Conservation (phyloP, 2,113 vertebrate species). For the Trogon surrucura region DNA sequence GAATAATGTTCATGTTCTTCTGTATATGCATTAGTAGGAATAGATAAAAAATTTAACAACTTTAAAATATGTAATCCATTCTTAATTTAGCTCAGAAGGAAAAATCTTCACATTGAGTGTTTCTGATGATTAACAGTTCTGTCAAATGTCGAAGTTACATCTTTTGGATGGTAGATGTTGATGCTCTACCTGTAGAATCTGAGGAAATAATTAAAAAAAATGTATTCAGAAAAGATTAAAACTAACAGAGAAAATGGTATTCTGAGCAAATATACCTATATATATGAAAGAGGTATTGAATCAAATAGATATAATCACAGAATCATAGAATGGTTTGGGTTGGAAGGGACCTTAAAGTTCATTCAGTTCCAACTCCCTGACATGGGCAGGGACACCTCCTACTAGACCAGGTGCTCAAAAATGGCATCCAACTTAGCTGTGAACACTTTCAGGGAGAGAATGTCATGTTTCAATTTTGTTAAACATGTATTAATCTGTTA, state of each 20-base stretch:
- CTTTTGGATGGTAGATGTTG: not conserved
- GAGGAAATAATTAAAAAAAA: not conserved
- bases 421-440: too few species aligned
- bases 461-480: not conserved
- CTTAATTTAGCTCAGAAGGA: not conserved
- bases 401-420: too few species aligned
- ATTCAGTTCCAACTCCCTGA: too few species aligned
- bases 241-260: not conserved
- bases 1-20: not conserved
- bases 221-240: not conserved
- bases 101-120: not conserved
- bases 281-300: not conserved
- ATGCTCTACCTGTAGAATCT: not conserved
- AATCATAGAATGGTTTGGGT: too few species aligned
- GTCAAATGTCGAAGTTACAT: not conserved
- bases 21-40: not conserved
- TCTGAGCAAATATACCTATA: not conserved
- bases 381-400: too few species aligned
- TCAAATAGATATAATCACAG: not conserved
- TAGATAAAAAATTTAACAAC: not conserved
- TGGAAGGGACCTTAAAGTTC: too few species aligned
- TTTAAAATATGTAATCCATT: not conserved
- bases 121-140: not conserved
- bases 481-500: not conserved
- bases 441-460: too few species aligned